Percentiles rank a stretch among this genome's conserved stretches.
Conservation (phyloP, 2,888 invertebrate species). For the Bembecia ichneumoniformis region DNA sequence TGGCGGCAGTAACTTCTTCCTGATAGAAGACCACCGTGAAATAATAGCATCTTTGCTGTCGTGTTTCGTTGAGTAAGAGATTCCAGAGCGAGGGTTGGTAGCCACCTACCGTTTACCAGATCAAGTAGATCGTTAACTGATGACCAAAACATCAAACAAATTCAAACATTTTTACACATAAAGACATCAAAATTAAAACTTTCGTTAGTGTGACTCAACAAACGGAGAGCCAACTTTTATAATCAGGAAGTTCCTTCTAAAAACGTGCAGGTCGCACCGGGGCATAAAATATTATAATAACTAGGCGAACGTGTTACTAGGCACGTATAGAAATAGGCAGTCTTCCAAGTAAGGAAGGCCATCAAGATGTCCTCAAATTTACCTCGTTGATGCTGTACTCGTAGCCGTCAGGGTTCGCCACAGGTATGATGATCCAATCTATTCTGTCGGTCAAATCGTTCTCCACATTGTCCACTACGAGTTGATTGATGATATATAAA, state of each 20-base stretch:
- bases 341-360: slow-evolving; percentile 6
- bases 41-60: too few relatives aligned
- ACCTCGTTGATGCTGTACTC: slow-evolving; percentile 72
- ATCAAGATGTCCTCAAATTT: slow-evolving; percentile 13
- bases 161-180: too few relatives aligned
- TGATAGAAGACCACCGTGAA: too few relatives aligned
- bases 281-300: neutral
- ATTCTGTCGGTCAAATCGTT: slow-evolving; percentile 63
- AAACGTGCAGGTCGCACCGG: neutral
- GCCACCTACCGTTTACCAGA: too few relatives aligned
- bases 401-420: slow-evolving; percentile 83
- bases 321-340: slow-evolving; percentile 7
- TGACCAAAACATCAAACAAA: too few relatives aligned
- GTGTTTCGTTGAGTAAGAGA: too few relatives aligned
- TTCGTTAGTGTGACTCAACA: too few relatives aligned
- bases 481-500: slow-evolving; percentile 76
- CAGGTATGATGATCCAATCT: slow-evolving; percentile 79
- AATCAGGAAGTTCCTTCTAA: neutral
- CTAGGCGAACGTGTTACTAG: neutral
- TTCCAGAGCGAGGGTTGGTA: too few relatives aligned
- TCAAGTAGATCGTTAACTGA: too few relatives aligned
- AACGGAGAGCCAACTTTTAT: neutral
- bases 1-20: too few relatives aligned
- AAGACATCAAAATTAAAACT: too few relatives aligned
- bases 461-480: slow-evolving; percentile 71